Evolutionary conservation across 1,140 invertebrate genomes (phyloP).

Genomic region (Acyrthosiphon pisum): DNA sequence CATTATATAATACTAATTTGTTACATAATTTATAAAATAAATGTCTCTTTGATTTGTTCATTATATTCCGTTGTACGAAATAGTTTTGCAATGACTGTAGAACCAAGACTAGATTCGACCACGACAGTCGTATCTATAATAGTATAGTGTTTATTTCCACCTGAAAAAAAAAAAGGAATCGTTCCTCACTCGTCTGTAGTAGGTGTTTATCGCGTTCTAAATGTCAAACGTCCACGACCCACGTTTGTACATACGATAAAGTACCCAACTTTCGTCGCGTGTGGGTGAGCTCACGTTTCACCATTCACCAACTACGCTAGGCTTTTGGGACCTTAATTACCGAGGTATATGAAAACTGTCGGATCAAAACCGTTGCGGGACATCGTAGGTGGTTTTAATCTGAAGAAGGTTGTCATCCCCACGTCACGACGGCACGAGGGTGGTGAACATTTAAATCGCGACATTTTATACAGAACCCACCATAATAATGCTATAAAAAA

Average conservation of each 20-base stretch:
- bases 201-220: neutral
- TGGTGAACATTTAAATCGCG: neutral
- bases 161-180: no score
- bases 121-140: no score
- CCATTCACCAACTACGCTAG: neutral
- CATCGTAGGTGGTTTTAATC: neutral
- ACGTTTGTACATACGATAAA: neutral
- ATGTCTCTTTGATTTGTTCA: no score
- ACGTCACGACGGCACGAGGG: neutral
- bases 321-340: neutral
- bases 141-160: no score
- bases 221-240: neutral
- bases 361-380: neutral
- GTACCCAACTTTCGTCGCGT: neutral
- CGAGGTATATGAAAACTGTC: neutral
- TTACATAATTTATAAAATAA: no score
- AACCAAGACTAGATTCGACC: neutral
- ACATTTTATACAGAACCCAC: neutral
- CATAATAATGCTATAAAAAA: neutral
- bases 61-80: neutral
- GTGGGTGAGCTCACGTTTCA: neutral
- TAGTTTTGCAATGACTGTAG: neutral
- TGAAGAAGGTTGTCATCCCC: neutral
- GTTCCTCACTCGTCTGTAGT: neutral
- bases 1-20: no score